Base-by-base conservation (phyloP, 2,888 invertebrate species). In the Erebia ligea region DNA sequence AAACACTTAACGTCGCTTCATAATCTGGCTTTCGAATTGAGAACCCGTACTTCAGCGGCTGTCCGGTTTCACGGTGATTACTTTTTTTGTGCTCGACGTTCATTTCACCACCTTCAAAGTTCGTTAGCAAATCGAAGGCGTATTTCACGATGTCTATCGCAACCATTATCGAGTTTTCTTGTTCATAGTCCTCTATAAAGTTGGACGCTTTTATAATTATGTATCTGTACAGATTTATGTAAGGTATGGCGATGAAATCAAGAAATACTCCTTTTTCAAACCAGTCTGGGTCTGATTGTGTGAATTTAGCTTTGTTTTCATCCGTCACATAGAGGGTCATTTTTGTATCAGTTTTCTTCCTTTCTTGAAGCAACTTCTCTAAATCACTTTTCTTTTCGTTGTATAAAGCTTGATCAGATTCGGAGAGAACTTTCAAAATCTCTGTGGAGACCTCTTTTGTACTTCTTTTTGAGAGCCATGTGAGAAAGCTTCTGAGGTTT, bases 131-230 rank as follows among this genome's bases (percentile, higher is more conserved):
- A 69, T 84, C 83, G 68, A 76, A 81, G 2, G 79, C 83, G 67
- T 86, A 86, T 72, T 78, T 82, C 13, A 83, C 71, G 15, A 86
- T 81, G 25, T 83, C 82, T 8, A 80, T 74, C 0, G 83, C 81
- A 13, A 82, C 42, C 13, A 81, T 59, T 25, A 79, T 40, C 0
- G 81, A 68, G 40, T 79, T 78, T 10, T 80, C 77, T 48, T 74
- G 72, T 5, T 77, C 64, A 9, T 69, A 48, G 50, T 80, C 78
- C 65, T 73, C 75, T 8, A 77, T 71, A 1, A 65, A 67, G 54
- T 70, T 73, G 8, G 79, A 77, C 15, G 79, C 77, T 10, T 58
- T 45, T 3, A 78, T 21, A 1, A 65, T 10, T 3, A 72, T 72
- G 13, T 50, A 73, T 9, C 62, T 68, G 68, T 78, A 78, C 13